These are phyloP conservation scores for Drosophila flavopinicola DNA, from an alignment of 2,888 invertebrate species.

Conservation along the genomic window DNA sequence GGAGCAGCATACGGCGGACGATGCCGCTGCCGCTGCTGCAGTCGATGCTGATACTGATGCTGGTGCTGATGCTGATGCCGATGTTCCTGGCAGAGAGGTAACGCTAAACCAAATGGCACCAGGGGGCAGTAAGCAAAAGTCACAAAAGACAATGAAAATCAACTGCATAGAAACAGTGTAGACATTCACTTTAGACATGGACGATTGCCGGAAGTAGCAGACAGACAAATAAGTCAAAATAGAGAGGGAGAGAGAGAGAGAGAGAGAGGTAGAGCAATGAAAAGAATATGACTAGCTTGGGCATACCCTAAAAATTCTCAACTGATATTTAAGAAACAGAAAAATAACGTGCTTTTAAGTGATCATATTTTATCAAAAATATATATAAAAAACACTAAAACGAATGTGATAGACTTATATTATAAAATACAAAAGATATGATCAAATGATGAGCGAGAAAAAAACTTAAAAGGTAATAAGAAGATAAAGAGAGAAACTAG, in stretches of 20 bases:
- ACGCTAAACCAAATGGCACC: conserved; percentile 26
- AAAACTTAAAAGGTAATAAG: too few species aligned
- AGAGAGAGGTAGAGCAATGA: not conserved
- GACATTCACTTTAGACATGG: conserved; percentile 34
- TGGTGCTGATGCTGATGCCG: conserved; percentile 7
- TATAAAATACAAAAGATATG: too few species aligned
- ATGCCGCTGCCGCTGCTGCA: conserved; percentile 2
- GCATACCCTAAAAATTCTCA: conserved; percentile 9
- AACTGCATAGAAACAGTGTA: conserved; percentile 37
- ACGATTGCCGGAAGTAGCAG: conserved; percentile 33
- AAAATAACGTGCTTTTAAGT: too few species aligned
- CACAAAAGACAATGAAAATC: conserved; percentile 42
- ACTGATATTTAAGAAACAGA: not conserved
- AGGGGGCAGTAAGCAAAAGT: conserved; percentile 13
- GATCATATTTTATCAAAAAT: too few species aligned
- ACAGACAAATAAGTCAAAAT: conserved; percentile 4
- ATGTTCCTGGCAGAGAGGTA: conserved; percentile 12
- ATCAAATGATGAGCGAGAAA: too few species aligned
- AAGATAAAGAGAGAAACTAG: too few species aligned
- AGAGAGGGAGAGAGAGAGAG: too few species aligned
- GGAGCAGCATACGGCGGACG: conserved; percentile 1
- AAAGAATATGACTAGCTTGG: not conserved
- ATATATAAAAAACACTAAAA: too few species aligned
- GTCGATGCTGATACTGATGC: too few species aligned
- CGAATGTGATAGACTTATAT: too few species aligned